These are phyloP conservation scores for Prionailurus bengalensis DNA, from an alignment of 2,113 vertebrate genomes.

Conservation along the genomic window DNA sequence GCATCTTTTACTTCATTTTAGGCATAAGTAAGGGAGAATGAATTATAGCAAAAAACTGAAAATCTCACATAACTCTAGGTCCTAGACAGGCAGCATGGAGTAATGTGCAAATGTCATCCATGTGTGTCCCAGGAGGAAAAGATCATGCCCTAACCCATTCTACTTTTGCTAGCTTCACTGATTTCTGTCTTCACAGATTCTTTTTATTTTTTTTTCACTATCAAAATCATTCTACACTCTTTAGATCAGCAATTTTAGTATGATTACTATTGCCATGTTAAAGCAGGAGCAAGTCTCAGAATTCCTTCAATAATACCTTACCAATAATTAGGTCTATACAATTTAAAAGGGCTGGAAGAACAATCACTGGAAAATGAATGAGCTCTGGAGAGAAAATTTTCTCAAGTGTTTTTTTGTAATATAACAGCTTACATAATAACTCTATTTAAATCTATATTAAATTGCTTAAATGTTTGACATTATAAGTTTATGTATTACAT, in stretches of 20 bases:
- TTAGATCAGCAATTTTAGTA: conserved; percentile 7
- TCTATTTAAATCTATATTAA: not conserved
- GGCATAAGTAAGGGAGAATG: not conserved
- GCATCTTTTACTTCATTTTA: not conserved
- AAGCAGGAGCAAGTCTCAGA: not conserved
- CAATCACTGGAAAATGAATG: not conserved
- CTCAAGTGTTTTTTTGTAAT: not conserved
- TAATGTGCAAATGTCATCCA: not conserved
- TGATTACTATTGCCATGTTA: not conserved
- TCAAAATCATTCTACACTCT: not conserved
- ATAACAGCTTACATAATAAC: not conserved
- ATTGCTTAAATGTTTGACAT: conserved; percentile 44
- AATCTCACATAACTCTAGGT: not conserved
- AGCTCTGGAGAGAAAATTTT: not conserved
- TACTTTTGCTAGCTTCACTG: not conserved
- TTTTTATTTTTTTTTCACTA: not conserved
- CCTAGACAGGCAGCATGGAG: not conserved
- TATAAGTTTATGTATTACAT: not conserved
- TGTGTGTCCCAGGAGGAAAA: not conserved
- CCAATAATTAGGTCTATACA: not conserved
- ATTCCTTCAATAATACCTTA: not conserved
- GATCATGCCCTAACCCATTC: not conserved
- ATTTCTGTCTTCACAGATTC: not conserved
- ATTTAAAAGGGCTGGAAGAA: not conserved
- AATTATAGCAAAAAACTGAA: not conserved